phyloP scores from a whole-genome alignment of 2,888 invertebrate species.

The Hirtodrosophila trivittata region DNA sequence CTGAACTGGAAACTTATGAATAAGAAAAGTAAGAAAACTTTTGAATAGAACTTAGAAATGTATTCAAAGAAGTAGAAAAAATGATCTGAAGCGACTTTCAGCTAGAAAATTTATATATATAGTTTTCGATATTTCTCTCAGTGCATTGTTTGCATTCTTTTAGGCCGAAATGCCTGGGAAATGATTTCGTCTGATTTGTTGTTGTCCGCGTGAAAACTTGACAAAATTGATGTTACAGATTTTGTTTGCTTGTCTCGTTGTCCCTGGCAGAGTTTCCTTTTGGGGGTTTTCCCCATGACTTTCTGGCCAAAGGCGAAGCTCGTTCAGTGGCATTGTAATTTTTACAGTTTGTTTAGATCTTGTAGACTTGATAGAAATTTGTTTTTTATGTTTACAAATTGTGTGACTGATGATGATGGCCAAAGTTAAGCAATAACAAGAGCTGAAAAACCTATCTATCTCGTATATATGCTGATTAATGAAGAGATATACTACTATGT shows the following conservation, averaged over 20 bases:
- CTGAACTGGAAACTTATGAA: too few relatives aligned
- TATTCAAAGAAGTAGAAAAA: too few relatives aligned
- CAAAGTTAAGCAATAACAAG: conserved; percentile 30
- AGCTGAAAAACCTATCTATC: conserved; percentile 5
- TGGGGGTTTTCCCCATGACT: conserved; percentile 26
- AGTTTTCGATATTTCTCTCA: conserved; percentile 2
- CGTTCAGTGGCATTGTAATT: conserved; percentile 60
- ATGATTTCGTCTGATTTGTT: conserved; percentile 54
- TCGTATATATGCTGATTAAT: too few relatives aligned
- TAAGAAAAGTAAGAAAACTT: too few relatives aligned
- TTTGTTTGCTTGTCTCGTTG: conserved; percentile 50
- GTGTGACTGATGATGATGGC: conserved; percentile 57
- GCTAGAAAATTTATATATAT: neutral
- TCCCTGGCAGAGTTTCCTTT: conserved; percentile 23
- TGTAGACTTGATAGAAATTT: conserved; percentile 45
- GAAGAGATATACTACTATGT: too few relatives aligned
- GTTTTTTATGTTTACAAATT: conserved; percentile 55
- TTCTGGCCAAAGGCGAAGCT: conserved; percentile 22
- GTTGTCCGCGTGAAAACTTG: conserved; percentile 57
- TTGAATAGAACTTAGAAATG: too few relatives aligned
- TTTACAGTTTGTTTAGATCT: conserved; percentile 63
- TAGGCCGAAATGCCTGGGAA: conserved; percentile 49
- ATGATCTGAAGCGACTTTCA: neutral
- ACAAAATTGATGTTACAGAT: conserved; percentile 68
- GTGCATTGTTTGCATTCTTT: conserved; percentile 49